Conservation (phyloP, 2,888 invertebrate genomes). For the Calameuta filiformis region DNA sequence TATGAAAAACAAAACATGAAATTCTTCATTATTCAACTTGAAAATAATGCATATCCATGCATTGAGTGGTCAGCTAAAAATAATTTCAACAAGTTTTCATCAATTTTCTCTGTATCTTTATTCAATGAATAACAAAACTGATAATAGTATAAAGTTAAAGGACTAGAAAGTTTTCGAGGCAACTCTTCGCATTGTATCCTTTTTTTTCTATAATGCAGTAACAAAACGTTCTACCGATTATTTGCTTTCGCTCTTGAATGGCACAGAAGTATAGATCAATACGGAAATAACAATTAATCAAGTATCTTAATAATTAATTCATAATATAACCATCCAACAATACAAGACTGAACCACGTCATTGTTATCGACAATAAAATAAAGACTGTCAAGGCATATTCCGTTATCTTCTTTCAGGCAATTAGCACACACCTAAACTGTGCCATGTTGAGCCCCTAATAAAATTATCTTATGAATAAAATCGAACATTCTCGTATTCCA, state of each 20-base stretch:
- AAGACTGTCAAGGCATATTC: neutral
- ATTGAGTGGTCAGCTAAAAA: neutral
- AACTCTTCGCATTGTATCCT: slow-evolving; percentile 19
- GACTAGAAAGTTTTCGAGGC: slow-evolving; percentile 32
- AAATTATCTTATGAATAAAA: neutral
- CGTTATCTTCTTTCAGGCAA: neutral
- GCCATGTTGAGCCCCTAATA: neutral
- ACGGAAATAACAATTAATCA: slow-evolving; percentile 26
- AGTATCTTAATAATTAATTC: neutral
- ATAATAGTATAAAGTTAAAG: slow-evolving; percentile 46
- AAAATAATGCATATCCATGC: neutral
- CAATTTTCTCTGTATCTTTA: slow-evolving; percentile 37
- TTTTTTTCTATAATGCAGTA: slow-evolving; percentile 7
- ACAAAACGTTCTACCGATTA: slow-evolving; percentile 1
- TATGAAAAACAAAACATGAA: neutral
- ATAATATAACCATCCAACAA: neutral
- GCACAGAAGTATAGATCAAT: slow-evolving; percentile 31
- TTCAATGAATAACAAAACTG: slow-evolving; percentile 48
- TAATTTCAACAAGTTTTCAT: neutral
- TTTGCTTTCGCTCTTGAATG: neutral
- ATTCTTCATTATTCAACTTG: neutral
- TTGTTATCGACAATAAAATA: neutral
- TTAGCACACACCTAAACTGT: neutral
- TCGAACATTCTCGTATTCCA: neutral
- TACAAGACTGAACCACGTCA: neutral